Evolutionary conservation across 1,140 invertebrate genomes (phyloP), one percentile per base, ranked within the genome.

Genomic region (Drosophila azteca): DNA sequence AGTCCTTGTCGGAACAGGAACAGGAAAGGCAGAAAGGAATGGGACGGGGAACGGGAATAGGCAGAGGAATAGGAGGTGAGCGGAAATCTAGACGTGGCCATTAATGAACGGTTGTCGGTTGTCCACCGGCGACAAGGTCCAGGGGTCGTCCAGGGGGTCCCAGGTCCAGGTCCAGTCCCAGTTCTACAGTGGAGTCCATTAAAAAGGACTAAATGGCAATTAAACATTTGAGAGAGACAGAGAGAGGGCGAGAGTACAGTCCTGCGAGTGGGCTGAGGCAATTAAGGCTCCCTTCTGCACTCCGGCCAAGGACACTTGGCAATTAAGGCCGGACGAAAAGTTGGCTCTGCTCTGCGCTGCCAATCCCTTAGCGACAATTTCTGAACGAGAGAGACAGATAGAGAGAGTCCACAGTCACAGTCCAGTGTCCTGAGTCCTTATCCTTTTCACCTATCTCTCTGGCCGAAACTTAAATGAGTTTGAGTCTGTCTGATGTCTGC

Each of bases 201-300:
- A 88, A 88, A 88, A 88, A 88, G 83, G 83, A 88, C 83, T 88
- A 88, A 88, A 88, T 88, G 83, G 83, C 83, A 88, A 88, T 88
- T 88, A 88, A 88, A 87, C 83, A 88, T 88, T 79, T 63, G 73
- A 72, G 81, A 52, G 71, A 41, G 71, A 43, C 64, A 57, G 46
- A 41, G 57, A 17, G 53, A 50, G 43, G n/a, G 17, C 17, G 7
- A 26, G 17, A 7, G 35, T 11, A 29, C 26, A 1, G 26, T 20
- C 7, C 13, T 4, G 24, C 24, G 26, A 26, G 26, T 39, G 35
- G 52, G 41, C 35, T 41, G 62, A 44, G 55, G 74, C 82, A 85
- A 85, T 85, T 85, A 85, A 87, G 82, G 62, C 82, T 81, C 77
- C 76, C 72, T 64, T 80, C 69, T 73, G 70, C 71, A 73, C 71